Conservation (phyloP, 1,140 invertebrate genomes). For the Apis dorsata region DNA sequence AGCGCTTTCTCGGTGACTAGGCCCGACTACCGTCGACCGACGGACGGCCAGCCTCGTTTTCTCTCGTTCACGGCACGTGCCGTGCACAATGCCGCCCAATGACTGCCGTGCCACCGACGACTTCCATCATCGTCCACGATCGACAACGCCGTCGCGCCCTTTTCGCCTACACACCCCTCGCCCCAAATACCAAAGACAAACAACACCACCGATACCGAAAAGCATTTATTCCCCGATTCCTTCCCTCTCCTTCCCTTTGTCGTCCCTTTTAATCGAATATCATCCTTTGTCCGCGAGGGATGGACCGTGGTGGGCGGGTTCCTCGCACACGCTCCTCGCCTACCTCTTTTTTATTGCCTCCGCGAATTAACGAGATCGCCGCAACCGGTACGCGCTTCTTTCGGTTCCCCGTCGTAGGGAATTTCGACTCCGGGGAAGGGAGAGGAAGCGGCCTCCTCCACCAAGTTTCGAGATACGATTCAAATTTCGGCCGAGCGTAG, state of each 20-base stretch:
- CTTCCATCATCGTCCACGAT: slow-evolving; percentile 77
- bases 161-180: slow-evolving; percentile 61
- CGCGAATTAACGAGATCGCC: slow-evolving; percentile 78
- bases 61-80: slow-evolving; percentile 74
- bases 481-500: neutral
- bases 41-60: slow-evolving; percentile 61
- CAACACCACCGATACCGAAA: slow-evolving; percentile 74
- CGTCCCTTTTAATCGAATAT: slow-evolving; percentile 1
- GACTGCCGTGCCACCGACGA: slow-evolving; percentile 65
- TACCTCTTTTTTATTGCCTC: slow-evolving; percentile 73
- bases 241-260: slow-evolving; percentile 4
- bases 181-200: slow-evolving; percentile 78
- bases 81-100: slow-evolving; percentile 75
- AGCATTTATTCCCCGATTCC: slow-evolving; percentile 69
- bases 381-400: slow-evolving; percentile 38
- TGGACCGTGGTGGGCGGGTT: slow-evolving; percentile 75
- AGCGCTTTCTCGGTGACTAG: slow-evolving; percentile 45
- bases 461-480: neutral
- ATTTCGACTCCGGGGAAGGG: too few species aligned
- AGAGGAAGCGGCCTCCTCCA: neutral
- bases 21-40: slow-evolving; percentile 47
- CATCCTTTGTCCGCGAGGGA: slow-evolving; percentile 16
- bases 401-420: too few species aligned
- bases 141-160: slow-evolving; percentile 72
- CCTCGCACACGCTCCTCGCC: slow-evolving; percentile 73